Base-by-base conservation (phyloP, 2,888 invertebrate genomes). In the Mythimna ferrago region DNA sequence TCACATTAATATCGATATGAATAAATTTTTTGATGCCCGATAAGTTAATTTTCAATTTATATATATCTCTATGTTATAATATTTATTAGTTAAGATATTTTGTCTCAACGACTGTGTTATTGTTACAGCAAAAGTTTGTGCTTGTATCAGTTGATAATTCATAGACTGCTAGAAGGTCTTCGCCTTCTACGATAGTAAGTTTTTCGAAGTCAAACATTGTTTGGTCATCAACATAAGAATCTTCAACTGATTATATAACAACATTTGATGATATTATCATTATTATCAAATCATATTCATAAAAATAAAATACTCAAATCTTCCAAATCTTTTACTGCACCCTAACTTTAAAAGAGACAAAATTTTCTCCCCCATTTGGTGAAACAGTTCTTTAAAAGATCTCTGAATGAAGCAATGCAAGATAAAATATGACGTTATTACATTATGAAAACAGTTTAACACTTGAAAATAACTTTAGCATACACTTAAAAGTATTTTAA, bases 401-500 rank as follows among this genome's bases (percentile, higher is more conserved):
- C 69, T 48, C 35, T 21, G 32, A 62, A 67, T 70, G 58, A 62
- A 82, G 51, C 66, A 74, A 67, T 58, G 58, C 61, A 48, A 66
- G 63, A 73, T 65, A 73, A 74, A 84, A 84, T 74, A 73, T 66
- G 68, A 80, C 68, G 62, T 73, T 76, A 78, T 82, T 77, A 80
- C 75, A 78, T 76, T 81, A 83, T 75, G 77, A 85, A 85, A 82
- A 80, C 81, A 81, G 86, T 85, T 85, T 82, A 85, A 86, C 81
- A 80, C 79, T 76, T 75, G 74, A 60, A 85, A 80, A 86, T 86
- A 85, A 81, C 85, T 86, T 85, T 56, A 83, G 87, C 81, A 81
- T 86, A 81, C 81, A 86, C 81, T 85, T 86, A 78, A 80, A 86
- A 83, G 81, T 83, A 86, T 85, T 86, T 84, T 81, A 80, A 86